Base-by-base conservation (phyloP, 2,113 vertebrate genomes). In the Sterna hirundo region DNA sequence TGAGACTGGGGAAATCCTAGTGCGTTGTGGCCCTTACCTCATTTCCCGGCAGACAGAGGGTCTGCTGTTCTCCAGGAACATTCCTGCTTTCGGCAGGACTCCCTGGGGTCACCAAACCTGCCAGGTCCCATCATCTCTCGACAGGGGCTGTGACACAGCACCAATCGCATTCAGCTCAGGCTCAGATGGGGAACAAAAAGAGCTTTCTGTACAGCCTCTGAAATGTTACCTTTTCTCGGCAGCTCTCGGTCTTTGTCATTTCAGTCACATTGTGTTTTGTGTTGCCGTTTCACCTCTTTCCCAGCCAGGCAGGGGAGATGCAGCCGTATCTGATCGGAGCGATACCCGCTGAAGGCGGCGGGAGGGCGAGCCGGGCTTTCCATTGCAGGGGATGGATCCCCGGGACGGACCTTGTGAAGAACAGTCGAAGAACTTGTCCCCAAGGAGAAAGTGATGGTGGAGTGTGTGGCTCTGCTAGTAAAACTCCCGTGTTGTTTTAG, bases 1-100 rank as follows among this genome's bases (percentile, higher is more conserved):
- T 76, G 93, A 94, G 86, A 96, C 86, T 92, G 85, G 97, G 98
- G 96, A 98, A 98, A 98, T 95, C 95, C 91, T 97, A 96, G 97
- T 76, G 97, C 27, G 3, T 90, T 27, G 92, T 61, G 91, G 92
- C 87, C 36, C 29, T 98, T 95, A 78, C 95, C 97, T 97, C 96
- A 85, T 70, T 86, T 89, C 90, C 95, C 95, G 10, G 80, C 94
- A 98, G 75, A 98, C 98, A 98, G 98, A 98, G 96, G 89, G 55
- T 49, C 92, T 89, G 97, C 98, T 98, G 98, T 98, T 98, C 95
- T 93, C 77, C 87, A 78, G 95, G 93, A 97, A 57, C 98, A 95
- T 98, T 98, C 97, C 97, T 97, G n/a, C 92, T 51, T 83, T 87
- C 88, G 69, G 92, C 97, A 62, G 32, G 51, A 30, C 93, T 98